These are phyloP conservation scores for Mesaphorura yosii DNA, from an alignment of 1,140 invertebrate genomes.

Conservation along the genomic window DNA sequence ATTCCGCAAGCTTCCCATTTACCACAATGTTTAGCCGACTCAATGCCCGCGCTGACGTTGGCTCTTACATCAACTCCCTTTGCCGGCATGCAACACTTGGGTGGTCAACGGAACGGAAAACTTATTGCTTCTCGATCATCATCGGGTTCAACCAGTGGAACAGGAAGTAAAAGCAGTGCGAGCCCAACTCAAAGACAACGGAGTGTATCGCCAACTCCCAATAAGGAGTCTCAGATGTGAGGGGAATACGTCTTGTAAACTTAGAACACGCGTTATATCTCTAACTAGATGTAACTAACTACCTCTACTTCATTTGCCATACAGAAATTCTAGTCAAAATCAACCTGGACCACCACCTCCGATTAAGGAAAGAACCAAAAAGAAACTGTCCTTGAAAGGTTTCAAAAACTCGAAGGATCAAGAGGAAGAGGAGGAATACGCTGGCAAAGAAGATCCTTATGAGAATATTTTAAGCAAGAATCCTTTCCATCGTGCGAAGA, in stretches of 20 bases:
- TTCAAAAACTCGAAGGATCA: slow-evolving; percentile 16
- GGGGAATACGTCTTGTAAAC: neutral
- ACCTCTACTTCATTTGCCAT: neutral
- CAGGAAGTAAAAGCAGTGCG: neutral
- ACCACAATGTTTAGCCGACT: slow-evolving; percentile 18
- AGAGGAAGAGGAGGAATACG: slow-evolving; percentile 16
- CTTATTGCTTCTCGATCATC: slow-evolving; percentile 1
- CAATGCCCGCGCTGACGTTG: slow-evolving; percentile 25
- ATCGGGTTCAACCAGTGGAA: neutral
- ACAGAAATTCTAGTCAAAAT: slow-evolving; percentile 19
- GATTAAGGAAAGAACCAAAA: slow-evolving; percentile 25
- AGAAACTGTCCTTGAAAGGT: slow-evolving; percentile 28
- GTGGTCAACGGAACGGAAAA: neutral
- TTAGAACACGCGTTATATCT: too few relatives aligned
- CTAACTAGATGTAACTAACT: too few relatives aligned
- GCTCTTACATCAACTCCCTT: slow-evolving; percentile 21
- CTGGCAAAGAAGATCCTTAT: slow-evolving; percentile 13
- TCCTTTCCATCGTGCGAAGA: slow-evolving; percentile 36
- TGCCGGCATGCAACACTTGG: neutral
- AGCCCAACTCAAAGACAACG: slow-evolving; percentile 5
- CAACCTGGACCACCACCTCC: too few relatives aligned
- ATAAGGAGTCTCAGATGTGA: neutral
- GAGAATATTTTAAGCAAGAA: slow-evolving; percentile 32
- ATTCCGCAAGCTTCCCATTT: neutral
- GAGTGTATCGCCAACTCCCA: neutral